These are phyloP conservation scores for Lymantria monacha DNA, from an alignment of 2,888 invertebrate genomes.

Conservation along the genomic window DNA sequence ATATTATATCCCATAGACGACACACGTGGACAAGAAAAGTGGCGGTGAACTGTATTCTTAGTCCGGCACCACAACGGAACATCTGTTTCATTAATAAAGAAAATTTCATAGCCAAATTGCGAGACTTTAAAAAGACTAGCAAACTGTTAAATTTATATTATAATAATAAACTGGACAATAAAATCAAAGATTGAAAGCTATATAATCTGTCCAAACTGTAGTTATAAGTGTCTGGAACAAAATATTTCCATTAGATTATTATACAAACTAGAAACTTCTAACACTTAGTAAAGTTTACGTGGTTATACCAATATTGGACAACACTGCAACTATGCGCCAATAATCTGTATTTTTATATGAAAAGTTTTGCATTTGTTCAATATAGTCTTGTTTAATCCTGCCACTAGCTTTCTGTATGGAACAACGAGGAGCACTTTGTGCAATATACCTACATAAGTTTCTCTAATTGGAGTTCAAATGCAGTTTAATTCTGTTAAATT, in stretches of 20 bases:
- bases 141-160: too few species aligned
- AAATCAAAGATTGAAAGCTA: not conserved
- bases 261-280: constrained; percentile 5
- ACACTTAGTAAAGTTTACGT: constrained; percentile 17
- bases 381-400: constrained; percentile 22
- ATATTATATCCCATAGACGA: too few species aligned
- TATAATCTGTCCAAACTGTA: constrained; percentile 3
- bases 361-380: constrained; percentile 5
- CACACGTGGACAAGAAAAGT: too few species aligned
- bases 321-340: not conserved
- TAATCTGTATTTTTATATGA: constrained; percentile 5
- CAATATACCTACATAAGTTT: constrained; percentile 6
- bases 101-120: too few species aligned
- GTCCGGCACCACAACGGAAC: too few species aligned
- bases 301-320: constrained; percentile 8
- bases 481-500: constrained; percentile 9
- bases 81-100: too few species aligned
- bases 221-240: constrained; percentile 33
- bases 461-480: constrained; percentile 22
- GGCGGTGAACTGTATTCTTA: too few species aligned
- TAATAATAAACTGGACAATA: not conserved
- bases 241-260: constrained; percentile 44
- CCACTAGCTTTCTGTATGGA: not conserved
- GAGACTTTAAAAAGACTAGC: too few species aligned
- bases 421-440: constrained; percentile 8